These are phyloP conservation scores for Prorops nasuta DNA, from an alignment of 1,140 invertebrate species.

Conservation along the genomic window DNA sequence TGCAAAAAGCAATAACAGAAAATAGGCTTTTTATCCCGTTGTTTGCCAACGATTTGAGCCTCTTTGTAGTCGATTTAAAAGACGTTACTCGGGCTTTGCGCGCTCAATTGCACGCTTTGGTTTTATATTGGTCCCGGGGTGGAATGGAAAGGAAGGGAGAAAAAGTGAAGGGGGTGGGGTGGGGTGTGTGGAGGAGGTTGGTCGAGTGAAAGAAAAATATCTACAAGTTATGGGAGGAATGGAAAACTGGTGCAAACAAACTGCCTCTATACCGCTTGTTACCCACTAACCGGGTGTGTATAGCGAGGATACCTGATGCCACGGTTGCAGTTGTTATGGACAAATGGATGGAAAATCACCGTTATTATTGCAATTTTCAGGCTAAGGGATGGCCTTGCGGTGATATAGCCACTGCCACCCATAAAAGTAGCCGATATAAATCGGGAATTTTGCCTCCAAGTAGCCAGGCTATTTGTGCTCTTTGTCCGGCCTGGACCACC, in stretches of 20 bases:
- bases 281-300: constrained; percentile 13
- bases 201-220: not conserved
- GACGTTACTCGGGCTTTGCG: too few relatives aligned
- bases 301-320: constrained; percentile 1
- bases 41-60: too few relatives aligned
- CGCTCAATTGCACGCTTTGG: too few relatives aligned
- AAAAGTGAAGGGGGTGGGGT: not conserved
- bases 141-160: not conserved
- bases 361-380: constrained; percentile 27
- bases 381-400: constrained; percentile 15
- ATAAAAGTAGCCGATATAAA: too few relatives aligned
- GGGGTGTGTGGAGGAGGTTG: not conserved
- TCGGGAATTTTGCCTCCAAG: too few relatives aligned
- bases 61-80: too few relatives aligned
- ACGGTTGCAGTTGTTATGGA: constrained; percentile 20
- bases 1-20: too few relatives aligned
- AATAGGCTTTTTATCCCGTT: too few relatives aligned
- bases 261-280: not conserved
- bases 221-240: not conserved
- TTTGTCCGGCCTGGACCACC: too few relatives aligned
- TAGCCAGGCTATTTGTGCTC: too few relatives aligned
- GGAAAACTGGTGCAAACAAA: not conserved
- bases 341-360: constrained; percentile 25
- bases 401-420: too few relatives aligned
- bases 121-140: too few relatives aligned